Base-by-base conservation (phyloP, 2,888 invertebrate genomes). In the Cephus rjabovi region DNA sequence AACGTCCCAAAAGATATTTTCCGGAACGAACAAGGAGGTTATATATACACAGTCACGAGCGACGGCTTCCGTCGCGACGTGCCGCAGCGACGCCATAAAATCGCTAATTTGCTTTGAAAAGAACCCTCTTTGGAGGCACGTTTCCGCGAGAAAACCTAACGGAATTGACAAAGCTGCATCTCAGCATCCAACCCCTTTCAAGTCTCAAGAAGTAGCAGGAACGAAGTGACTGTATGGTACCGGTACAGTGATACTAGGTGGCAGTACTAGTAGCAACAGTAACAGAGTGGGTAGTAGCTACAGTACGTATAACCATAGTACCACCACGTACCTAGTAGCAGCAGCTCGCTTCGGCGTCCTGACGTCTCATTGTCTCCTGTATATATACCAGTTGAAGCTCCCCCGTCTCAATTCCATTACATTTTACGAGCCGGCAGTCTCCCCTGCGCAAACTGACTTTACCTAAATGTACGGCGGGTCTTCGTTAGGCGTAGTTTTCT, bases 371-470 rank as follows among this genome's bases (percentile, higher is more conserved):
- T 84, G 84, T 84, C 78, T 75, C 76, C 11, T 34, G 35, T 34
- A 34, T 74, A 34, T 74, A 30, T 34, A 34, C 56, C 76, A 35
- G 76, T 31, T 2, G 74, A 37, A n/a, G 31, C 34, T 70, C 23
- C 76, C 71, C 35, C 83, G 86, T 85, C 87, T 86, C 83, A 86
- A 87, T 87, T 87, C 86, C 83, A 87, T 87, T 86, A 84, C 82
- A 80, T 85, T 86, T 86, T 82, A 84, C 83, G 80, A 82, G 83
- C 75, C 80, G 78, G 76, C 74, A 71, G 74, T 75, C 79, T 80
- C 73, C 76, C 76, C 70, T 35, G 71, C 71, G 80, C 78, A 75
- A 75, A 77, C 73, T 73, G 69, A 75, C 56, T 68, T 68, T 37
- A 70, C 75, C 35, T 40, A 68, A 68, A 83, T 79, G 73, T 81